Evolutionary conservation across 2,888 invertebrate species (phyloP).

Genomic region (Cancer borealis): DNA sequence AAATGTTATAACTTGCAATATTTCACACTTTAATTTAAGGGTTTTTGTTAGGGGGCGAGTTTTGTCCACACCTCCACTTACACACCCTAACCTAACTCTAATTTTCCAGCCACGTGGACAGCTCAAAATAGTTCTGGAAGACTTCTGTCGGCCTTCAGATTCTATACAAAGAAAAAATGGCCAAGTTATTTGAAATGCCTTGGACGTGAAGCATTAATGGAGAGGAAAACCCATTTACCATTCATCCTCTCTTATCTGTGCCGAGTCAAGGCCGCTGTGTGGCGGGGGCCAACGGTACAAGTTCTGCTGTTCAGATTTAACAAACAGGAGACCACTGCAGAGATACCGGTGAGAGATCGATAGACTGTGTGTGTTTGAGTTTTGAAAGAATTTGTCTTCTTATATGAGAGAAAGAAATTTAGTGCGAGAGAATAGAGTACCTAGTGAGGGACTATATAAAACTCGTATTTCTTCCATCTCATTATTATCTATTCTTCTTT

Average conservation of each 20-base stretch:
- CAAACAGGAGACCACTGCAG: constrained; percentile 91
- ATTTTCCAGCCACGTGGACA: constrained; percentile 92
- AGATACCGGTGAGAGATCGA: constrained; percentile 85
- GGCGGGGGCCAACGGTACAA: constrained; percentile 94
- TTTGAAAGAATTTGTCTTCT: no score
- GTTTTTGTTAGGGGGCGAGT: no score
- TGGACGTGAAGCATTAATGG: constrained; percentile 84
- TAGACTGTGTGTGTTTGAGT: no score
- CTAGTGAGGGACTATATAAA: no score
- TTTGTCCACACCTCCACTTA: no score
- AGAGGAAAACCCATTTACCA: constrained; percentile 89
- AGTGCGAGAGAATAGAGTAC: no score
- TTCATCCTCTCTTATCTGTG: constrained; percentile 86
- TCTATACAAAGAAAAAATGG: constrained; percentile 98
- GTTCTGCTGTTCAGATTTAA: constrained; percentile 97
- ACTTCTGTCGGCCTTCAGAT: constrained; percentile 97
- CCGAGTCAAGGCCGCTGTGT: constrained; percentile 89
- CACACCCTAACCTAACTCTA: no score
- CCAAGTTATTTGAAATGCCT: constrained; percentile 92
- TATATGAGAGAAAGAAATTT: no score
- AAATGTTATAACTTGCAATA: no score
- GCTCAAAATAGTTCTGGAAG: constrained; percentile 99
- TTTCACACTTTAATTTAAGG: no score
- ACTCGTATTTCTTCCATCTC: no score
- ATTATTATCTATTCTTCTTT: no score